Evolutionary conservation across 2,113 vertebrate species (phyloP), one percentile per base, ranked within the genome.

Genomic region (Tenrec ecaudatus): DNA sequence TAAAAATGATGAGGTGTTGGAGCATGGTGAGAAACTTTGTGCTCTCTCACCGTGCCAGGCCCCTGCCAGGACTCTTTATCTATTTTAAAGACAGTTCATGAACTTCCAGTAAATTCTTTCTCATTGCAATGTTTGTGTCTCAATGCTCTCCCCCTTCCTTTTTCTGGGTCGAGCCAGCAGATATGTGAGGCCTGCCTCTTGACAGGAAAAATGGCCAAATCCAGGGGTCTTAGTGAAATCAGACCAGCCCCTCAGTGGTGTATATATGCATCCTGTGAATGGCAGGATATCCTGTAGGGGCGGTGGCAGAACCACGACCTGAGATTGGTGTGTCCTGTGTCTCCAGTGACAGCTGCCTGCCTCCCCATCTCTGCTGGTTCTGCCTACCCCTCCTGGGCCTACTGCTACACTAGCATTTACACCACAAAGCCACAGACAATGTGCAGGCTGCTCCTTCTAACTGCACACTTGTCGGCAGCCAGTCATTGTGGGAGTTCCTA

Each of bases 261-360:
- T 92, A 96, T 97, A 97, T 97, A 96, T 36, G 73, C 66, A 16
- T 94, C 93, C 96, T 60, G 76, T 95, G 96, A 97, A 97, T 98
- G 96, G 95, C 98, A 98, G 98, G 98, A 98, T 98, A 98, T 98
- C 98, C 98, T 98, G 98, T 89, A 10, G 6, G 95, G 94, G 82
- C 85, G 0, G 60, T 25, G 84, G 71, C 78, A 76, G 84, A 81
- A 94, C 22, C 62, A 36, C 0, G 33, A 69, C 58, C 82, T 6
- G n/a, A 91, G 68, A 83, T 79, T 81, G 64, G 23, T 80, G 77
- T 94, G 95, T 84, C 78, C 80, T 36, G 60, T 36, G 81, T 60
- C 53, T 82, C 77, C 15, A 36, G 47, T 79, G 25, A 43, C n/a
- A 2, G 73, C 17, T 25, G 69, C 36, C 66, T 58, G 53, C 79